Percentiles rank a stretch among this genome's conserved stretches.
phyloP scores from a whole-genome alignment of 2,113 vertebrate species.

The Rhinoderma darwinii region DNA sequence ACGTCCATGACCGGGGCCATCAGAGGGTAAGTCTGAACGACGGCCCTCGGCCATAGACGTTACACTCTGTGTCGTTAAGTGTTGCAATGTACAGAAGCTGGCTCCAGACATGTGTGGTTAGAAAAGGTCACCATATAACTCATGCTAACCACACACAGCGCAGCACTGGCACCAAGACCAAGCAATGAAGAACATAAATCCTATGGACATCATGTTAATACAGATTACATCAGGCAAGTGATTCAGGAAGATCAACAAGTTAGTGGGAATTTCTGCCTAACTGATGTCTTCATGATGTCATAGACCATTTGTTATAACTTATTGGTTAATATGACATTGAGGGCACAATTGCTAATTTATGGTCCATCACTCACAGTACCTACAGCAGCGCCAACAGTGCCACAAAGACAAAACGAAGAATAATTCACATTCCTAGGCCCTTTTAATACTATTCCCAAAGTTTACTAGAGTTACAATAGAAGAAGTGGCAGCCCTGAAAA shows the following conservation, averaged over 20 bases:
- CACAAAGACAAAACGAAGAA: not conserved
- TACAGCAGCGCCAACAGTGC: slow-evolving; percentile 1
- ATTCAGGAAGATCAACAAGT: not conserved
- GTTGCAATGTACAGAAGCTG: not conserved
- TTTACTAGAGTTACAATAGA: not conserved
- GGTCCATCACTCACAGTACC: not conserved
- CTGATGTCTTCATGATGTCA: not conserved
- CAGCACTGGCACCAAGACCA: not conserved
- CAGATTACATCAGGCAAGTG: not conserved
- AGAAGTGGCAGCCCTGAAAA: not conserved
- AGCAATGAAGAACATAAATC: not conserved
- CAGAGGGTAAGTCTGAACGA: too few species aligned
- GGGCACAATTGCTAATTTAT: not conserved
- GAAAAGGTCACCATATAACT: not conserved
- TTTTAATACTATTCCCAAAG: not conserved
- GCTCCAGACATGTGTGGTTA: not conserved
- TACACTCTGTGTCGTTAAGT: too few species aligned
- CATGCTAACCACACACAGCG: not conserved
- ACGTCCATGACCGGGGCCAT: too few species aligned
- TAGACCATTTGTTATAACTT: not conserved
- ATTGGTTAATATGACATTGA: not conserved
- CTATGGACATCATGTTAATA: not conserved
- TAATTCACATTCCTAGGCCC: not conserved
- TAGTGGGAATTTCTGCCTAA: not conserved
- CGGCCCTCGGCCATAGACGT: too few species aligned